These are phyloP conservation scores for Nipponia nippon DNA, from an alignment of 2,113 vertebrate species.

Conservation along the genomic window DNA sequence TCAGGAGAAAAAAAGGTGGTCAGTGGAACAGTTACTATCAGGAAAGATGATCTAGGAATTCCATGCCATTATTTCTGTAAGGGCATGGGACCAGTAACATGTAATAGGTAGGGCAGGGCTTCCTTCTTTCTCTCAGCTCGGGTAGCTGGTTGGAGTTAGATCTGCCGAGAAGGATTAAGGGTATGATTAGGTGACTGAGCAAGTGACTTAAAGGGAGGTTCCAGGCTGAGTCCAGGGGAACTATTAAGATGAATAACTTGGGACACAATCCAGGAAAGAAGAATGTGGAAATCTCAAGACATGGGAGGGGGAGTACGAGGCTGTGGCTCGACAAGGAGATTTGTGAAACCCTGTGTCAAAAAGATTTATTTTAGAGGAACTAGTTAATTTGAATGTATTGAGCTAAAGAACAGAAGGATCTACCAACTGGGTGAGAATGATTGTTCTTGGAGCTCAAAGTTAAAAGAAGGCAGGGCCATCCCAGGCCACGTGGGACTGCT, in stretches of 20 bases:
- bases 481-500: not conserved
- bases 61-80: not conserved
- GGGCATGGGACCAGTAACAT: not conserved
- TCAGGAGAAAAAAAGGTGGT: not conserved
- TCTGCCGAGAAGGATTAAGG: conserved; percentile 45
- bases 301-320: not conserved
- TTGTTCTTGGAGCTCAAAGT: not conserved
- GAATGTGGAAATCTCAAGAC: not conserved
- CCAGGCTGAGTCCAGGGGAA: not conserved
- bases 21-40: not conserved
- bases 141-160: not conserved
- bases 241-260: not conserved
- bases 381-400: not conserved
- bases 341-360: not conserved
- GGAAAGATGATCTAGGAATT: conserved; percentile 4
- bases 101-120: not conserved
- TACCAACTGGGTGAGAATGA: not conserved
- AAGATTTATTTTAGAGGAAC: not conserved
- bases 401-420: not conserved
- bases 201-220: conserved; percentile 59
- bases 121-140: not conserved
- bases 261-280: not conserved
- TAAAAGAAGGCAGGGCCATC: not conserved
- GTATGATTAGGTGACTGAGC: conserved; percentile 57
- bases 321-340: not conserved